Evolutionary conservation across 2,797 vertebrate genomes (phyloP), one percentile per base, ranked within the genome.

Genomic region (Hybognathus amarus): DNA sequence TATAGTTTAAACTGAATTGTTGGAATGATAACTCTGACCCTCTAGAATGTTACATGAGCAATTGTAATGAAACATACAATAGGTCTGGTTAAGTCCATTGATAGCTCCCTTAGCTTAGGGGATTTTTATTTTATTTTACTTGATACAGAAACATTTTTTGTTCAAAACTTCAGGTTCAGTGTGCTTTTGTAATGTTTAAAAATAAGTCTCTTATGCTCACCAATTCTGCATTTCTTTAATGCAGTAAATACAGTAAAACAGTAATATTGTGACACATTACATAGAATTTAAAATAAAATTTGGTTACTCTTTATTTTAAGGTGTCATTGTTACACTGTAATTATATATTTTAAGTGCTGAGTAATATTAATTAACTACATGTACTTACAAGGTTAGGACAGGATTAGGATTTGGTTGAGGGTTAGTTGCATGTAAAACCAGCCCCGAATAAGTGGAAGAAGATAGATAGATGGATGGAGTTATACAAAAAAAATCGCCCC

Each of bases 1-100:
- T 9, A 30, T 45, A n/a, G 75, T 45, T 77, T 77, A 45, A 77
- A 2, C 30, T 1, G 10, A 30, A 22, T 22, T 30, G 40, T 63
- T 63, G 42, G 56, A 77, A 63, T 63, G 75, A 27, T 63, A 77
- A 47, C n/a, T 64, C 56, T 45, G 38, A 45, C 38, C 5, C 24
- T 63, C 8, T n/a, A 9, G 42, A 38, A 52, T 33, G 18, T 22
- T 7, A 38, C 54, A 22, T 17, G 52, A 59, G 7, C 7, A 13
- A 75, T 75, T 75, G 1, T 59, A 56, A 17, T 24, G 33, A 67
- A 67, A 64, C 4, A 64, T 30, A 27, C 59, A 64, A 30, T 18
- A 7, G 0, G 27, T 8, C 27, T 30, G 13, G 12, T 15, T 15
- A 63, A 30, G 27, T 59, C 54, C 22, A 12, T 59, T 24, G 54